These are phyloP conservation scores for Melieria picta DNA, from an alignment of 2,888 invertebrate species.

Conservation along the genomic window DNA sequence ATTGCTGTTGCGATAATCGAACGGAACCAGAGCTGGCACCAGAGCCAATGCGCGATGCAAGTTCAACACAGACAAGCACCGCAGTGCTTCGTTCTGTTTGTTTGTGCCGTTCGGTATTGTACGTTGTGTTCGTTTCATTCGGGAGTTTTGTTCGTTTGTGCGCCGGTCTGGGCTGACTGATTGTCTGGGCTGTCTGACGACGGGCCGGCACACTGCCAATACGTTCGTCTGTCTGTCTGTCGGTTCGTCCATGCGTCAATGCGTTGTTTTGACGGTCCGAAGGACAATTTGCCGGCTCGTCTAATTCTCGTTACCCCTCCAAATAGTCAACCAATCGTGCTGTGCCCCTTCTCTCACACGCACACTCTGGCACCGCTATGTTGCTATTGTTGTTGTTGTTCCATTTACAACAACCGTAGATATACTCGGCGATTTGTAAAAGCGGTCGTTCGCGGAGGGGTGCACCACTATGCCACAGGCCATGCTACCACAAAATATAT, in stretches of 20 bases:
- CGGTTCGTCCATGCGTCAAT: slow-evolving; percentile 5
- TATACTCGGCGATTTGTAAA: too few relatives aligned
- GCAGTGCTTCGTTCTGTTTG: slow-evolving; percentile 24
- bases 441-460: too few relatives aligned
- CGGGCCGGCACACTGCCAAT: too few relatives aligned
- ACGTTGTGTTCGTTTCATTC: slow-evolving; percentile 18
- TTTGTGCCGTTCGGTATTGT: slow-evolving; percentile 1
- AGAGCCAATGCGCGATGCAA: slow-evolving; percentile 19
- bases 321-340: too few relatives aligned
- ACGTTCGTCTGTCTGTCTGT: slow-evolving; percentile 5
- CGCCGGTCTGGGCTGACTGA: not conserved
- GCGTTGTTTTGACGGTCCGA: slow-evolving; percentile 11
- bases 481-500: too few relatives aligned
- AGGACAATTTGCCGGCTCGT: slow-evolving; percentile 1
- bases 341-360: too few relatives aligned
- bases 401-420: too few relatives aligned
- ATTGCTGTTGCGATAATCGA: slow-evolving; percentile 48
- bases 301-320: not conserved
- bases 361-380: too few relatives aligned
- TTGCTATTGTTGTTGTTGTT: too few relatives aligned
- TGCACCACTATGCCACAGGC: too few relatives aligned
- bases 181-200: too few relatives aligned
- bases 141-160: slow-evolving; percentile 15
- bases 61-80: slow-evolving; percentile 32
- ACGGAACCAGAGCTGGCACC: slow-evolving; percentile 33